Percentiles rank a stretch among this genome's conserved stretches.
phyloP scores from a whole-genome alignment of 2,797 vertebrate species.

The Cirrhinus molitorella region DNA sequence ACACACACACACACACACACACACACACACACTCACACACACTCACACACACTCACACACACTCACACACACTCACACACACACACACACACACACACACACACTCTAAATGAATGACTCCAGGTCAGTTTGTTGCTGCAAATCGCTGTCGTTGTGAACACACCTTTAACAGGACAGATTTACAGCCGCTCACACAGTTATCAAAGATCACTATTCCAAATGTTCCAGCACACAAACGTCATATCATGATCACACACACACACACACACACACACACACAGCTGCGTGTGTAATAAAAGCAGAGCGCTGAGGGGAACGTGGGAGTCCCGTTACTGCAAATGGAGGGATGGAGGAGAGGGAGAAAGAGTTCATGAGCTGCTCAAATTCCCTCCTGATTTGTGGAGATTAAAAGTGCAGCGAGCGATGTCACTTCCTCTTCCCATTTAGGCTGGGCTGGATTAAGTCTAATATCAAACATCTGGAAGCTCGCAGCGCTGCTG shows the following conservation, averaged over 20 bases:
- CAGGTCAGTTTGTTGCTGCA: conserved; percentile 10
- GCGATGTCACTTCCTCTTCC: conserved; percentile 75
- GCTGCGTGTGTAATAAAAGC: conserved; percentile 78
- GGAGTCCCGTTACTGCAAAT: conserved; percentile 16
- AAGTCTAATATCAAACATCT: conserved; percentile 80
- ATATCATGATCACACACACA: neutral
- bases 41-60: too few relatives aligned
- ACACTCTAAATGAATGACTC: neutral
- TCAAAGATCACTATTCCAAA: neutral
- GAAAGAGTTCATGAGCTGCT: conserved; percentile 52
- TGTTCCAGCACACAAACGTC: neutral
- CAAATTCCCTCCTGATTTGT: conserved; percentile 66
- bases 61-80: too few relatives aligned
- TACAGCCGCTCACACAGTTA: conserved; percentile 21
- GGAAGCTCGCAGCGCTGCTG: conserved; percentile 68
- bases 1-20: conserved; percentile 3
- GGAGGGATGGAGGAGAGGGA: neutral
- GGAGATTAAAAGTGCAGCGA: conserved; percentile 71
- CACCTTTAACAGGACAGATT: conserved; percentile 36
- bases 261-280: conserved; percentile 67
- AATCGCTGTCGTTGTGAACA: neutral
- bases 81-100: neutral
- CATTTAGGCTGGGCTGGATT: conserved; percentile 72
- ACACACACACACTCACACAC: neutral
- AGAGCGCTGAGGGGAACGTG: conserved; percentile 74